Evolutionary conservation across 1,140 invertebrate species (phyloP), one percentile per base, ranked within the genome.

Genomic region (Drosophila orena): DNA sequence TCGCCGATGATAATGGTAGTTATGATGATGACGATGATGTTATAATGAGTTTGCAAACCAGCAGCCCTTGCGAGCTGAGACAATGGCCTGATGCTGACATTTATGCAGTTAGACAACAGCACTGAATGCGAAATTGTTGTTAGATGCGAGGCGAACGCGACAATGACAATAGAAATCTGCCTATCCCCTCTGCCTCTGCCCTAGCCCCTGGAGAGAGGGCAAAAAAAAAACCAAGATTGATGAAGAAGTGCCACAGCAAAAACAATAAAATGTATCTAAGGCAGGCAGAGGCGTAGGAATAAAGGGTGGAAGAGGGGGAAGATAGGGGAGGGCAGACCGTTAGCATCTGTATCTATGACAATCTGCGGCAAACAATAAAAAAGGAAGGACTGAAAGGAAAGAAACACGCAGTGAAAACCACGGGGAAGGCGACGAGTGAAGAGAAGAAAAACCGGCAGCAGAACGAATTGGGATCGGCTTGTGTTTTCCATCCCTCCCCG

Each of bases 221-320:
- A 71, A 85, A 85, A 86, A 76, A 81, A 68, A 46, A 59, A 83
- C 83, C 75, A 86, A 86, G 81, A 86, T 86, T 86, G 81, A 86
- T 86, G 81, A 86, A 86, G 85, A 88, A 83, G 58, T 65, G 40
- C 54, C 53, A 75, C 52, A 76, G 71, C 58, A 70, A 84, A 83
- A 81, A 79, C 76, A 84, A 83, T 83, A 84, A 83, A 83, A 83
- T 83, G 80, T 83, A 71, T 66, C 80, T 61, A 50, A 75, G 59
- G 62, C 47, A 52, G 54, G 56, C 50, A 27, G 35, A 42, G 53
- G 46, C 43, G 44, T 20, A 44, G 35, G 44, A 53, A 37, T 7
- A 46, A 35, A 42, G 30, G 30, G 34, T 22, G 59, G 40, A 24
- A 24, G 17, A 22, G 3, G 6, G 34, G 22, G 20, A 34, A 24